A percentile compares a stretch with the other conserved stretches of the same genome.
phyloP scores from a whole-genome alignment of 1,140 invertebrate species.

The Bursaphelenchus mucronatus region DNA sequence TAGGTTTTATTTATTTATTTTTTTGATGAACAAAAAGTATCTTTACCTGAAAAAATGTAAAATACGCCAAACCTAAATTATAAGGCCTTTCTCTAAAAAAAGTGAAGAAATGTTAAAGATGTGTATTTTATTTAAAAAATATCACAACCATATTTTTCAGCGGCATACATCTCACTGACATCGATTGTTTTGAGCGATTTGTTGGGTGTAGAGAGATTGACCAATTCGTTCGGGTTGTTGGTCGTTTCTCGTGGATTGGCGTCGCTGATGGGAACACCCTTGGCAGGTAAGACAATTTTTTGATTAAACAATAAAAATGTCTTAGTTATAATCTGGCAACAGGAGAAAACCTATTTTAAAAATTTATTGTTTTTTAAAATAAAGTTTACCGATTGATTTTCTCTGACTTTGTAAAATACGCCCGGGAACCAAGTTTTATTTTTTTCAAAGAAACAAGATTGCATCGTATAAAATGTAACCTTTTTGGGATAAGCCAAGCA shows the following conservation, averaged over 20 bases:
- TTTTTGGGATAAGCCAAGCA: too few species aligned
- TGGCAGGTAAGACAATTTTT: constrained; percentile 65
- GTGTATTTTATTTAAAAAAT: constrained; percentile 6
- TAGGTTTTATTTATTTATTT: constrained; percentile 66
- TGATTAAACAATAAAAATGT: not conserved
- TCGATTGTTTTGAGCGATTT: constrained; percentile 95
- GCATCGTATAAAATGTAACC: too few species aligned
- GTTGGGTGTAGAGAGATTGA: constrained; percentile 86
- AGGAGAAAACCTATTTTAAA: not conserved
- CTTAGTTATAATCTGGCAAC: not conserved
- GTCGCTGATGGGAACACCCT: constrained; percentile 72
- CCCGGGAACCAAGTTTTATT: too few species aligned
- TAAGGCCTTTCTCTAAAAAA: too few species aligned
- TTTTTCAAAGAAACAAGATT: too few species aligned
- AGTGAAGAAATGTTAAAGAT: too few species aligned
- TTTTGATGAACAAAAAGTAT: constrained; percentile 28
- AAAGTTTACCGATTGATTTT: too few species aligned
- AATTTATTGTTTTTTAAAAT: too few species aligned
- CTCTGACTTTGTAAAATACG: too few species aligned
- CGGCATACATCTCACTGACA: constrained; percentile 91
- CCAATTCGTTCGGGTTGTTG: constrained; percentile 90
- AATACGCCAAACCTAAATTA: too few species aligned
- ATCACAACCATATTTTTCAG: constrained; percentile 66
- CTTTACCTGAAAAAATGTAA: too few species aligned
- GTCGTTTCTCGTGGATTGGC: constrained; percentile 87